Evolutionary conservation across 2,888 invertebrate genomes (phyloP), one percentile per base, ranked within the genome.

Genomic region (Phaonia tiefii): DNA sequence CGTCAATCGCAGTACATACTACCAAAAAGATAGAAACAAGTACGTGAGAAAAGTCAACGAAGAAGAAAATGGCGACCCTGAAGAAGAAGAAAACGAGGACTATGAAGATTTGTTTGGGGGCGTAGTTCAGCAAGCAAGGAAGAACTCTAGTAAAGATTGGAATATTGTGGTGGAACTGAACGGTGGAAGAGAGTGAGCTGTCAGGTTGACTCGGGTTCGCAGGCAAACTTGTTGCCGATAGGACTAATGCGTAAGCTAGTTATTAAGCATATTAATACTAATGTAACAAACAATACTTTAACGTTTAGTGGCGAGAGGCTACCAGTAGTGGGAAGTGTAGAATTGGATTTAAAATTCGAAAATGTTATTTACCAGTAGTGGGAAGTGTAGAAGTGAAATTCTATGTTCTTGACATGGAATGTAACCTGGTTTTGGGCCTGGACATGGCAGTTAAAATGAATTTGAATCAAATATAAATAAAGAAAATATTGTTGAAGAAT

Each of bases 401-500:
- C 39, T 25, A 4, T 39, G 31, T 70, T 54, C 42, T 44, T 3
- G 25, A 58, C 42, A 71, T 58, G 71, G 5, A 17, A 1, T 71
- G 71, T 44, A 71, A 58, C 2, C 39, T 54, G 37, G 39, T 71
- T 42, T 71, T 56, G n/a, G 67, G 66, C 17, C 31, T 75, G 42
- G 58, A 75, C 22, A 22, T 56, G 22, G 67, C 58, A 22, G 15
- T 67, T n/a, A 25, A 67, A 20, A 56, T 75, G 66, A 44, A 69
- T 49, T 60, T 75, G 22, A 66, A 56, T 54, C 54, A 56, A 13
- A 54, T 20, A n/a, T n/a, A n/a, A n/a, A n/a, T n/a, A n/a, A 65
- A 58, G 58, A 78, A 8, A 26, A 26, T 22, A 60, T 78, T 78
- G 58, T 73, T 46, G 69, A 78, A 73, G 46, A 73, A 25, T 72